These are phyloP conservation scores for Phenganax marumi DNA, from an alignment of 92 coral and sea anemone genomes.

Conservation along the genomic window DNA sequence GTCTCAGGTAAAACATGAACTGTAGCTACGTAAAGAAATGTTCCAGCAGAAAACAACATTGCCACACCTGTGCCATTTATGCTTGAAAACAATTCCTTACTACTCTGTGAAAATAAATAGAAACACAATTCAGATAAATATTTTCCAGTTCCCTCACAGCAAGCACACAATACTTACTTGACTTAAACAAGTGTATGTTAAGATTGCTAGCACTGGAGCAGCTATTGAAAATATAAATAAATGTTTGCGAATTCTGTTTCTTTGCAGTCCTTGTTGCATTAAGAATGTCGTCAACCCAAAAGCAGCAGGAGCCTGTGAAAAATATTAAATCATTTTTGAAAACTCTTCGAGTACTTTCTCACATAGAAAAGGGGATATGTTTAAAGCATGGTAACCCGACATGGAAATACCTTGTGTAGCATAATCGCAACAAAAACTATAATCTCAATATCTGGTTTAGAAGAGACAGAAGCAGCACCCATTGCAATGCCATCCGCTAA, in stretches of 20 bases:
- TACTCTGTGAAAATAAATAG: conserved; percentile 57
- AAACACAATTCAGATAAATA: background rate
- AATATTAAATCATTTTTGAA: background rate
- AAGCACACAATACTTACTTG: conserved; percentile 57
- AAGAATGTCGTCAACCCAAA: conserved; percentile 94
- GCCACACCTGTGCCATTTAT: conserved; percentile 97
- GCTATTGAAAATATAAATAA: conserved; percentile 88
- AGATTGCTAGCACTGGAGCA: conserved; percentile 85
- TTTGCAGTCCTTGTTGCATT: conserved; percentile 85
- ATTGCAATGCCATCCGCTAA: conserved; percentile 98
- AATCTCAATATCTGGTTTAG: conserved; percentile 92
- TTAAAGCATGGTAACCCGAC: background rate
- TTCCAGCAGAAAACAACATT: conserved; percentile 97
- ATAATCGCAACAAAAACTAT: conserved; percentile 96
- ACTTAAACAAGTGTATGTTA: conserved; percentile 88
- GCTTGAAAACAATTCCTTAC: conserved; percentile 85
- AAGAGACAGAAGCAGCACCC: conserved; percentile 94
- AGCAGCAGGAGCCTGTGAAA: conserved; percentile 91
- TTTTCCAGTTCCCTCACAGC: background rate
- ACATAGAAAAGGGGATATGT: background rate
- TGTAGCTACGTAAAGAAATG: conserved; percentile 95
- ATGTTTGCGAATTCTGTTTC: conserved; percentile 91
- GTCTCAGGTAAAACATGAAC: conserved; percentile 95
- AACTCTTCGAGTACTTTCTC: background rate
- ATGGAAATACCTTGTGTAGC: conserved; percentile 81